phyloP scores from a whole-genome alignment of 2,888 invertebrate genomes.

The Sarcophaga subvicina region DNA sequence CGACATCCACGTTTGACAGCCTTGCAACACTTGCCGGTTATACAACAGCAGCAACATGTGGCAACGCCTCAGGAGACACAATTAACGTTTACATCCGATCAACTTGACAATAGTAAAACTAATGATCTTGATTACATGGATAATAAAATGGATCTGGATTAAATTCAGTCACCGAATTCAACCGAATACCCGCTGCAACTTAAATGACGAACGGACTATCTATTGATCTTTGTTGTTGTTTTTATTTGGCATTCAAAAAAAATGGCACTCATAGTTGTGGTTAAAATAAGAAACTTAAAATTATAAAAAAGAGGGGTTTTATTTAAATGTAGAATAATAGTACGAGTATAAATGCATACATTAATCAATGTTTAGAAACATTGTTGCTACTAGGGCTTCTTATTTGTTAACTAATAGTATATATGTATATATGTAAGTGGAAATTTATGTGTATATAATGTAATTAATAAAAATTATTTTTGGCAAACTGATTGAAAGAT shows the following conservation, averaged over 20 bases:
- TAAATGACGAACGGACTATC: background rate
- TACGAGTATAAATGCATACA: background rate
- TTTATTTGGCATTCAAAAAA: conserved; percentile 34
- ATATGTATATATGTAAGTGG: background rate
- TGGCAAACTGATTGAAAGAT: conserved; percentile 46
- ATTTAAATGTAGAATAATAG: background rate
- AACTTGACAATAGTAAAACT: conserved; percentile 54
- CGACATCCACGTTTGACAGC: conserved; percentile 66
- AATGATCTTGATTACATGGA: conserved; percentile 61
- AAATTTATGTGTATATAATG: conserved; percentile 45
- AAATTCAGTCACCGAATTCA: background rate
- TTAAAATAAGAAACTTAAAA: no score
- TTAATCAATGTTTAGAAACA: background rate
- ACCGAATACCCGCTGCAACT: background rate
- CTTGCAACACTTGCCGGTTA: conserved; percentile 58
- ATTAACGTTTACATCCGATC: conserved; percentile 73
- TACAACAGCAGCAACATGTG: conserved; percentile 52
- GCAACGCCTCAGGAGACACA: conserved; percentile 72
- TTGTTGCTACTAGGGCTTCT: conserved; percentile 11
- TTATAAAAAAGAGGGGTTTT: background rate
- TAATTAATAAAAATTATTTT: conserved; percentile 16
- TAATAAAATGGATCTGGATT: conserved; percentile 56
- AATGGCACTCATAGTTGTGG: conserved; percentile 45
- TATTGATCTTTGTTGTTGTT: conserved; percentile 11
- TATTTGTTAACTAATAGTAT: background rate